A percentile compares a stretch with the other conserved stretches of the same genome.
phyloP scores from a whole-genome alignment of 2,888 invertebrate genomes.

The Polylopha cassiicola region DNA sequence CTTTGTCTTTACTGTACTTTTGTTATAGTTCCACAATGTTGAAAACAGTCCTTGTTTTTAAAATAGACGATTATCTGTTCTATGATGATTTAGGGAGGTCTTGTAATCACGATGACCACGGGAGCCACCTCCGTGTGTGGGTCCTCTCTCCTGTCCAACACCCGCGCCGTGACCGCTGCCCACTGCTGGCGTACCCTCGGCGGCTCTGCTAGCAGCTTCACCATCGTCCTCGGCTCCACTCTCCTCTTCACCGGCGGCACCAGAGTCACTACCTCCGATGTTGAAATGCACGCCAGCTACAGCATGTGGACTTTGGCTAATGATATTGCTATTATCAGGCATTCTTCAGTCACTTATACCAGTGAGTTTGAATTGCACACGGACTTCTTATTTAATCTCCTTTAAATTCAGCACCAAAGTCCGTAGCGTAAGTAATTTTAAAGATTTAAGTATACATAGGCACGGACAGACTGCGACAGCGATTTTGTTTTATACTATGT shows the following conservation, averaged over 20 bases:
- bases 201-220: slow-evolving; percentile 34
- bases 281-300: slow-evolving; percentile 34
- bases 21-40: too few species aligned
- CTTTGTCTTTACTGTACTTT: too few species aligned
- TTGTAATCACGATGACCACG: slow-evolving; percentile 30
- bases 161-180: slow-evolving; percentile 33
- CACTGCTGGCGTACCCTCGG: slow-evolving; percentile 38
- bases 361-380: slow-evolving; percentile 27
- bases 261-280: slow-evolving; percentile 30
- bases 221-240: slow-evolving; percentile 34
- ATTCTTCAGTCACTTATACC: slow-evolving; percentile 15
- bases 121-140: slow-evolving; percentile 38
- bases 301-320: slow-evolving; percentile 23
- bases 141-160: slow-evolving; percentile 33
- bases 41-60: too few species aligned
- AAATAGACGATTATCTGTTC: not conserved
- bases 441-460: too few species aligned
- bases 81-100: slow-evolving; percentile 35
- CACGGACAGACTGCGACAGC: too few species aligned
- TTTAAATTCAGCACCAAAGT: too few species aligned
- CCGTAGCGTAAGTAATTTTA: not conserved
- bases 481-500: too few species aligned
- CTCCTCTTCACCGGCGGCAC: slow-evolving; percentile 34
- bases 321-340: slow-evolving; percentile 40
- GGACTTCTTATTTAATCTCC: too few species aligned